Evolutionary conservation across 2,113 vertebrate genomes (phyloP).

Genomic region (Grammomys dolichurus): DNA sequence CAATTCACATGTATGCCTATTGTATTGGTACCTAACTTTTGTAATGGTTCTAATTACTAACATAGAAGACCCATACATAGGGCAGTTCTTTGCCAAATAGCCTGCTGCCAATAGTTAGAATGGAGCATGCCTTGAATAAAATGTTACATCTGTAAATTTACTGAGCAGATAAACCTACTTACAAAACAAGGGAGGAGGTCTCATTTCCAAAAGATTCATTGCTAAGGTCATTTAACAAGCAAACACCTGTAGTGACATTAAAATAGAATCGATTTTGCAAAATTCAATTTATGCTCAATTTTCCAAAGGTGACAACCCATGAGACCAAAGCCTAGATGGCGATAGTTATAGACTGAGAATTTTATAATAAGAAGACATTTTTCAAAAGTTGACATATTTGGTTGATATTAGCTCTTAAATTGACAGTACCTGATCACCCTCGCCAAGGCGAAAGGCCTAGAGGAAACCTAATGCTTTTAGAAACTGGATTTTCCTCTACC

Average conservation of each 20-base stretch:
- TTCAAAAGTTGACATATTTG: slow-evolving; percentile 55
- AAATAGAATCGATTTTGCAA: slow-evolving; percentile 55
- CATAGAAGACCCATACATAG: not conserved
- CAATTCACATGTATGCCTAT: not conserved
- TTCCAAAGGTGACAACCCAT: slow-evolving; percentile 43
- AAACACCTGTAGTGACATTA: slow-evolving; percentile 37
- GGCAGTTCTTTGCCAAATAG: not conserved
- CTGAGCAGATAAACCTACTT: not conserved
- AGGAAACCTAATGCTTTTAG: not conserved
- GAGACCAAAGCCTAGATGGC: slow-evolving; percentile 9
- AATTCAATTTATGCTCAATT: slow-evolving; percentile 54
- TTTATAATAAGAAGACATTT: slow-evolving; percentile 49
- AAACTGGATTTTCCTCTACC: not conserved
- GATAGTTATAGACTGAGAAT: slow-evolving; percentile 13
- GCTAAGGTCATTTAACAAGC: slow-evolving; percentile 50
- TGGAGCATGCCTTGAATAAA: slow-evolving; percentile 35
- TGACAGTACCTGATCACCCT: slow-evolving; percentile 7
- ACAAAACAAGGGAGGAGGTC: not conserved
- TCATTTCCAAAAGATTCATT: slow-evolving; percentile 56
- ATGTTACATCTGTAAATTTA: slow-evolving; percentile 9
- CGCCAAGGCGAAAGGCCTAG: not conserved
- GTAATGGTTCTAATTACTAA: not conserved
- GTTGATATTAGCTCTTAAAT: slow-evolving; percentile 36
- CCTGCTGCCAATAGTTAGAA: not conserved
- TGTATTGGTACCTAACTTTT: not conserved